These are phyloP conservation scores for Rugalucina vietnamica DNA, from an alignment of 2,888 invertebrate species.

Conservation along the genomic window DNA sequence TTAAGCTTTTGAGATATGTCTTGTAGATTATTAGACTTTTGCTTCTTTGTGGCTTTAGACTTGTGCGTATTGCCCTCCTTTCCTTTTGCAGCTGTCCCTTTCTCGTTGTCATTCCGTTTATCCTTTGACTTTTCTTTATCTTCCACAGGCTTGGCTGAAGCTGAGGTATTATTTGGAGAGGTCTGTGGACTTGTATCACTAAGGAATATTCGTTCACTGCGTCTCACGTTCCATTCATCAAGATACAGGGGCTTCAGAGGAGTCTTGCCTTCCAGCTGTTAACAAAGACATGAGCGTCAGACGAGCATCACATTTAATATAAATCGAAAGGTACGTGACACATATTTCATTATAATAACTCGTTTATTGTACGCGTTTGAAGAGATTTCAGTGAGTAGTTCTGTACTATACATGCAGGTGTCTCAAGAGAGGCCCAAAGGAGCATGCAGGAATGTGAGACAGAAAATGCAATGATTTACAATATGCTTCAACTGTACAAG, in stretches of 20 bases:
- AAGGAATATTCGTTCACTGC: slow-evolving; percentile 84
- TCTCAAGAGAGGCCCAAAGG: too few relatives aligned
- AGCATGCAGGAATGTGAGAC: too few relatives aligned
- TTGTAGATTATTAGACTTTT: slow-evolving; percentile 66
- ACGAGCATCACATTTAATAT: too few relatives aligned
- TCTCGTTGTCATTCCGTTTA: slow-evolving; percentile 33
- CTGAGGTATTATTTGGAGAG: slow-evolving; percentile 65
- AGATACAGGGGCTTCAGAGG: slow-evolving; percentile 76
- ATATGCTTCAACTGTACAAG: too few relatives aligned
- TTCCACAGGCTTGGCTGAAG: slow-evolving; percentile 14
- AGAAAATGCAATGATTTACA: too few relatives aligned
- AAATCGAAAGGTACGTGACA: too few relatives aligned
- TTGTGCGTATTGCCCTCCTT: slow-evolving; percentile 37
- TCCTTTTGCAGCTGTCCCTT: slow-evolving; percentile 57
- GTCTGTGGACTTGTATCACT: slow-evolving; percentile 81
- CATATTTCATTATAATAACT: too few relatives aligned
- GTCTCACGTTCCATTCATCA: slow-evolving; percentile 82
- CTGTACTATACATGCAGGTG: too few relatives aligned
- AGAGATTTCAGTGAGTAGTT: too few relatives aligned
- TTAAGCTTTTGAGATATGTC: slow-evolving; percentile 78
- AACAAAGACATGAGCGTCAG: too few relatives aligned
- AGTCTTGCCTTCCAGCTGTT: slow-evolving; percentile 67
- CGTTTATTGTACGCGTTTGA: too few relatives aligned
- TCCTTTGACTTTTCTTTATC: slow-evolving; percentile 19
- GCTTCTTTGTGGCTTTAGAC: slow-evolving; percentile 37